Conservation (phyloP, 2,113 vertebrate species). For the Xerus inauris region DNA sequence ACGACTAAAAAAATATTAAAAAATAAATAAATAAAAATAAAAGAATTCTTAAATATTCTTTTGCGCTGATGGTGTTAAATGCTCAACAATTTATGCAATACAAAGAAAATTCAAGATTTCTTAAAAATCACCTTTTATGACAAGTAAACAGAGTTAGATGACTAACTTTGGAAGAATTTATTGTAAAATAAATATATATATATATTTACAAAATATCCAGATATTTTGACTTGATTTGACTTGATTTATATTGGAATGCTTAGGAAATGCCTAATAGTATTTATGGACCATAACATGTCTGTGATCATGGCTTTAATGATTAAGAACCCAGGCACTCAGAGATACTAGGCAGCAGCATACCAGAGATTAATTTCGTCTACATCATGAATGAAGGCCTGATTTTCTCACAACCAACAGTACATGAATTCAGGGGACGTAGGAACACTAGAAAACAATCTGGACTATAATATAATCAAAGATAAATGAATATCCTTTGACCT, state of each 20-base stretch:
- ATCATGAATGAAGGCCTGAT: not conserved
- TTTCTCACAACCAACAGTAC: not conserved
- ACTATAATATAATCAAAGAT: not conserved
- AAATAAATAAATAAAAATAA: not conserved
- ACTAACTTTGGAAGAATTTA: not conserved
- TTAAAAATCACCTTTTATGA: not conserved
- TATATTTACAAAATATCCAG: too few species aligned
- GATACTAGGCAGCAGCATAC: not conserved
- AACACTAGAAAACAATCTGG: not conserved
- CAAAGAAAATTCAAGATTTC: not conserved
- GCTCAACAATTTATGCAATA: not conserved
- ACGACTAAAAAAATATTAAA: too few species aligned
- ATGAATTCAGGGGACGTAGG: not conserved
- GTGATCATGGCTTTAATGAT: not conserved
- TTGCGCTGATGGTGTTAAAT: not conserved
- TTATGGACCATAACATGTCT: not conserved
- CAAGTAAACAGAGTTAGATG: not conserved
- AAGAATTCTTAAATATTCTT: not conserved
- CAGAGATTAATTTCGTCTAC: not conserved
- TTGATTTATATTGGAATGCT: not conserved
- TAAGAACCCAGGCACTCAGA: not conserved
- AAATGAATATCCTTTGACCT: not conserved
- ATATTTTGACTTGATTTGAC: not conserved
- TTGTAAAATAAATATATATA: conserved; percentile 2
- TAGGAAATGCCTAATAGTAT: not conserved